Evolutionary conservation across 1,140 invertebrate species (phyloP).

Genomic region (silkworm (Bombyx mori)): ASM3026992v2 NC_085124.1:11899501-11900000

Average conservation of each 20-base stretch:
- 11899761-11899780: too few species aligned
- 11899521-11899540: not conserved
- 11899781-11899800: conserved; percentile 18
- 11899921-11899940: too few species aligned
- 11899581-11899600: not conserved
- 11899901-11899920: too few species aligned
- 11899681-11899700: conserved; percentile 31
- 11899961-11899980: too few species aligned
- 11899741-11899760: too few species aligned
- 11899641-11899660: conserved; percentile 43
- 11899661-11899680: conserved; percentile 33
- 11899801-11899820: conserved; percentile 1
- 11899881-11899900: too few species aligned
- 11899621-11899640: conserved; percentile 16
- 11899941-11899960: too few species aligned
- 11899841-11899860: too few species aligned
- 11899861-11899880: too few species aligned
- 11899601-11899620: conserved; percentile 11
- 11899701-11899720: not conserved
- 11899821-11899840: too few species aligned
- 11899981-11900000: too few species aligned
- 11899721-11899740: too few species aligned
- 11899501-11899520: not conserved
- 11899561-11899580: not conserved
- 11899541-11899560: not conserved